A percentile compares a stretch with the other conserved stretches of the same genome.
Conservation (phyloP, 1,140 invertebrate species). For the Drosophila ercepeae region DNA sequence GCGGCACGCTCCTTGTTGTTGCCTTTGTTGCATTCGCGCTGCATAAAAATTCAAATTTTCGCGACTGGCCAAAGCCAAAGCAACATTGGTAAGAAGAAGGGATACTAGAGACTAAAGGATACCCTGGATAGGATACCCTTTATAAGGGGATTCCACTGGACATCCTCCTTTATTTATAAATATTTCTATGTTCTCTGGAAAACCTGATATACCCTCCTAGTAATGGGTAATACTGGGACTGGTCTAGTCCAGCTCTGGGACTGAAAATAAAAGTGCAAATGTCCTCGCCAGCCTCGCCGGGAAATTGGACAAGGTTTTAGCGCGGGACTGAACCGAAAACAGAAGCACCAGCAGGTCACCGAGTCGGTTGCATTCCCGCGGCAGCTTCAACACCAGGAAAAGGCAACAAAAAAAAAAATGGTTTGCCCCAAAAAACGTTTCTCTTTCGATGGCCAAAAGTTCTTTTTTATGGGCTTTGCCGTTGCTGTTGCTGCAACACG, state of each 20-base stretch:
- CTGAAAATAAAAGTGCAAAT: conserved; percentile 80
- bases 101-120: conserved; percentile 2
- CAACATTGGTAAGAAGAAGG: conserved; percentile 1
- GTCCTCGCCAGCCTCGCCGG: conserved; percentile 51
- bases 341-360: conserved; percentile 31
- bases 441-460: conserved; percentile 44
- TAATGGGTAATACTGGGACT: too few species aligned
- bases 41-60: conserved; percentile 81
- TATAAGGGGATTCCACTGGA: too few species aligned
- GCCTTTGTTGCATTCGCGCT: conserved; percentile 45
- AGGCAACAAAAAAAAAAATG: neutral
- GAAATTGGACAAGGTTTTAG: conserved; percentile 47
- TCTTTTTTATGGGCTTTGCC: conserved; percentile 33
- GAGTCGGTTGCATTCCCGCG: conserved; percentile 37
- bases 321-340: conserved; percentile 12
- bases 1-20: conserved; percentile 62
- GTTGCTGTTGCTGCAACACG: conserved; percentile 29
- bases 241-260: conserved; percentile 11
- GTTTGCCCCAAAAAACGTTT: conserved; percentile 47
- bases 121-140: conserved; percentile 7
- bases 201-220: too few species aligned
- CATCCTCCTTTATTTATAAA: too few species aligned
- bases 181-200: too few species aligned
- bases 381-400: neutral
- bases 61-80: conserved; percentile 55